Percentiles rank a stretch among this genome's conserved stretches.
Conservation (phyloP, 2,113 vertebrate genomes). For the Passerina amoena region DNA sequence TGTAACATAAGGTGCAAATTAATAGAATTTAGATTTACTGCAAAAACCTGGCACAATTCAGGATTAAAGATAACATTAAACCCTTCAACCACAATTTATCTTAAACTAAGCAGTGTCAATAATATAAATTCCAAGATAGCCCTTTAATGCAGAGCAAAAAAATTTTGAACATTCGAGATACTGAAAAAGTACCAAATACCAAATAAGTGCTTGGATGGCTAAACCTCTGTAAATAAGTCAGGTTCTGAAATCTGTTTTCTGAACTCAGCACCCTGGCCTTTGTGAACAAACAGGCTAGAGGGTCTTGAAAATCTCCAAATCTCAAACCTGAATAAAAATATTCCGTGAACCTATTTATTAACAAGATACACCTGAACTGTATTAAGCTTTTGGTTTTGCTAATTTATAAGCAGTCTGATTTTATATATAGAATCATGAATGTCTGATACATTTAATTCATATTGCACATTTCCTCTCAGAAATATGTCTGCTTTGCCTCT, state of each 20-base stretch:
- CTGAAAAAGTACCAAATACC: background rate
- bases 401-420: background rate
- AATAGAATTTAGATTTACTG: background rate
- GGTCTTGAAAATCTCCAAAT: background rate
- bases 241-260: background rate
- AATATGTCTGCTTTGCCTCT: background rate
- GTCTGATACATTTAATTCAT: background rate
- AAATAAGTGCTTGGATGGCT: background rate
- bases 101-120: background rate
- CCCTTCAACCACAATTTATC: background rate
- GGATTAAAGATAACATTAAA: background rate
- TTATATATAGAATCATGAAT: background rate
- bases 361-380: background rate
- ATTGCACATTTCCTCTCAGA: background rate
- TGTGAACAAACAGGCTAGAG: rapidly evolving
- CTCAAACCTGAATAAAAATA: background rate
- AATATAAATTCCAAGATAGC: background rate
- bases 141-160: background rate
- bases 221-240: background rate
- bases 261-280: background rate
- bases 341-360: background rate
- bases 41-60: background rate
- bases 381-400: background rate
- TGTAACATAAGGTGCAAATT: background rate
- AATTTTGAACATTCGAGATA: background rate